Evolutionary conservation across 2,888 invertebrate genomes (phyloP).

Genomic region (Drosophila mimetica): DNA sequence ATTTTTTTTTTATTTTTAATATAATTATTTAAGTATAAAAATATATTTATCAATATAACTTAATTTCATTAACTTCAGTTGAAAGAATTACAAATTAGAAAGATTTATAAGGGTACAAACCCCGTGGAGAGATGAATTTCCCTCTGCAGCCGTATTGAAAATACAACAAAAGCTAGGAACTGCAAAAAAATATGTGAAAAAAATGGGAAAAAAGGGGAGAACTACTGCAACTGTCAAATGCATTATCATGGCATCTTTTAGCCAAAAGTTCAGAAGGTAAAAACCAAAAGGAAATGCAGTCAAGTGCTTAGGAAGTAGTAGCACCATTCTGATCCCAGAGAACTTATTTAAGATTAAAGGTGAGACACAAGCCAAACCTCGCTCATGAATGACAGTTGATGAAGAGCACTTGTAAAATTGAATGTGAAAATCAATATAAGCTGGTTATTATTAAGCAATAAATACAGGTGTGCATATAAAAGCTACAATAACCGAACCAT

Average conservation of each 20-base stretch:
- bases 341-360: slow-evolving; percentile 22
- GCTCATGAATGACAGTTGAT: background rate
- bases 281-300: slow-evolving; percentile 31
- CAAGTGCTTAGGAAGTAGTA: slow-evolving; percentile 23
- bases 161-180: slow-evolving; percentile 32
- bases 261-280: slow-evolving; percentile 44
- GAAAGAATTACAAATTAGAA: no score
- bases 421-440: background rate
- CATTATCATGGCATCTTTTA: slow-evolving; percentile 45
- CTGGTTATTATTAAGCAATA: background rate
- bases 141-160: slow-evolving; percentile 19
- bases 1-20: no score
- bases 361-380: background rate
- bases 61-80: no score
- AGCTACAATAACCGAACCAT: background rate
- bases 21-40: no score
- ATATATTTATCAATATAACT: no score
- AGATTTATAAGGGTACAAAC: background rate
- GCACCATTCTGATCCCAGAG: background rate
- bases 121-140: background rate
- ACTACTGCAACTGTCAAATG: slow-evolving; percentile 52
- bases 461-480: background rate
- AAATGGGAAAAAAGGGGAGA: slow-evolving; percentile 7
- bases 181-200: slow-evolving; percentile 2
- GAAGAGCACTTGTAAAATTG: background rate